A percentile compares a stretch with the other conserved stretches of the same genome.
These are phyloP conservation scores for Tiliqua scincoides DNA, from an alignment of 2,113 vertebrate genomes.

Conservation along the genomic window DNA sequence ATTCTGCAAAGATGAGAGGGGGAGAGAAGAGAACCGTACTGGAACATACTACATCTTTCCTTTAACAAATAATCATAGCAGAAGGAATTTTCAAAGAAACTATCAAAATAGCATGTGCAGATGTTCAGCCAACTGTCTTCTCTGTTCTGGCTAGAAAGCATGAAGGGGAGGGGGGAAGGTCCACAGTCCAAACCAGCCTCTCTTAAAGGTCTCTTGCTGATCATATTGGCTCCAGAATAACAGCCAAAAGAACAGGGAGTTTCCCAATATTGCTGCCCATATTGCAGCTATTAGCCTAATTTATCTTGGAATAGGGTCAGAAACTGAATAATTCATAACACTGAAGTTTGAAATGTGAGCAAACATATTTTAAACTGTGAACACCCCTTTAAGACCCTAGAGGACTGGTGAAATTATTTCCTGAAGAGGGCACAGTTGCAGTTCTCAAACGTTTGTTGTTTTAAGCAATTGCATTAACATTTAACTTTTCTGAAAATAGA, in stretches of 20 bases:
- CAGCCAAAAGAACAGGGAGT: conserved; percentile 50
- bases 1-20: not conserved
- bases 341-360: conserved; percentile 33
- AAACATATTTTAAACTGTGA: conserved; percentile 19
- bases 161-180: conserved; percentile 16
- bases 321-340: conserved; percentile 50
- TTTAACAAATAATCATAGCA: not conserved
- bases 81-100: conserved; percentile 42
- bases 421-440: not conserved
- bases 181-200: conserved; percentile 28
- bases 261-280: conserved; percentile 29
- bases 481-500: not conserved
- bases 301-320: conserved; percentile 25
- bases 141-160: conserved; percentile 52
- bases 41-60: not conserved
- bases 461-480: not conserved
- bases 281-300: conserved; percentile 38
- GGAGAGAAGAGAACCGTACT: not conserved
- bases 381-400: conserved; percentile 23
- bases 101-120: conserved; percentile 44
- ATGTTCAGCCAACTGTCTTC: conserved; percentile 59
- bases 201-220: conserved; percentile 39
- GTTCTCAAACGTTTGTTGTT: not conserved
- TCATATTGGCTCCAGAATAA: conserved; percentile 48
- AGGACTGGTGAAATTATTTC: conserved; percentile 33